Evolutionary conservation across 2,113 vertebrate species (phyloP).

Genomic region (Parotia lawesii): DNA sequence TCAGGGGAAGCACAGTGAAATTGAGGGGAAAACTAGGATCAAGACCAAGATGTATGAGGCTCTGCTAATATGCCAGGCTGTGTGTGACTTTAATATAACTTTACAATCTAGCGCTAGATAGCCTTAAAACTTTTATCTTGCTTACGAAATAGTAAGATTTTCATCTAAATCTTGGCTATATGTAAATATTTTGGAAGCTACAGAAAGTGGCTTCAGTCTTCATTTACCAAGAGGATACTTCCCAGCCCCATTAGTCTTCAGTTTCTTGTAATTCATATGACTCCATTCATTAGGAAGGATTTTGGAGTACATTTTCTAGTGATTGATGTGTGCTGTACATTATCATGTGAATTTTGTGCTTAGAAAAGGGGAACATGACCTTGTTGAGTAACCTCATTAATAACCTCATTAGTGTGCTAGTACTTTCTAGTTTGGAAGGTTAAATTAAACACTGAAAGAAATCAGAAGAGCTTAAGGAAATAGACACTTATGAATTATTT

Average conservation of each 20-base stretch:
- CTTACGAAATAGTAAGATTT: neutral
- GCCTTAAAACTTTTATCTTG: neutral
- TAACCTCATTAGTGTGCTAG: slow-evolving; percentile 49
- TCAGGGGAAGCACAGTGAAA: neutral
- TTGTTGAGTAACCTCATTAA: slow-evolving; percentile 31
- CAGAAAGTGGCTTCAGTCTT: neutral
- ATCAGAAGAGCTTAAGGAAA: slow-evolving; percentile 20
- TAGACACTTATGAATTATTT: neutral
- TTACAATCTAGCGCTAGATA: neutral
- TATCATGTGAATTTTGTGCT: slow-evolving; percentile 6
- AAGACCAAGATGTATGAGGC: neutral
- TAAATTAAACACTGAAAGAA: slow-evolving; percentile 42
- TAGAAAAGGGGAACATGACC: slow-evolving; percentile 21
- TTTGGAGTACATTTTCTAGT: slow-evolving; percentile 12
- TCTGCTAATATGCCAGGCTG: neutral
- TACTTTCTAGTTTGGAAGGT: slow-evolving; percentile 23
- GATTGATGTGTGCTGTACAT: neutral
- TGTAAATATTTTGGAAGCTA: neutral
- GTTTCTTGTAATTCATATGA: neutral
- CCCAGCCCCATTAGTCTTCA: neutral
- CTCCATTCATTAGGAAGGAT: slow-evolving; percentile 10
- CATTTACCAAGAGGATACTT: neutral
- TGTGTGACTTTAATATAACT: neutral
- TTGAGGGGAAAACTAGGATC: neutral
- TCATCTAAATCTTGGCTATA: neutral